phyloP scores from a whole-genome alignment of 2,888 invertebrate genomes.

The Dysmachus trigonus region DNA sequence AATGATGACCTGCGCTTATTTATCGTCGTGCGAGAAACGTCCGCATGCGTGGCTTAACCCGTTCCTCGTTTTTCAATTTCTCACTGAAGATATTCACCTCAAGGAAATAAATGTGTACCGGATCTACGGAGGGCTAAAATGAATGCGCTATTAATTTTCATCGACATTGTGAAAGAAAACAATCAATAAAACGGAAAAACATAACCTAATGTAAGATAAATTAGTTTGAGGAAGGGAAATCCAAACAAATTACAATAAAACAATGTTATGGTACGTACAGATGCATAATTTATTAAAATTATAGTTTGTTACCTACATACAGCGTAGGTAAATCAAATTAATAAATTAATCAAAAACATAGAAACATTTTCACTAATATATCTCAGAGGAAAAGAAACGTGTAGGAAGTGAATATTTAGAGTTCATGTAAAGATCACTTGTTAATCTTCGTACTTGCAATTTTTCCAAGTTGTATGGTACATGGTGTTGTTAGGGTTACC shows the following conservation, averaged over 20 bases:
- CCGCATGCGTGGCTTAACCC: not conserved
- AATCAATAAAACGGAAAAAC: not conserved
- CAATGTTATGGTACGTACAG: not conserved
- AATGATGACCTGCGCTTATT: conserved; percentile 1
- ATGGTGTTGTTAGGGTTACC: too few relatives aligned
- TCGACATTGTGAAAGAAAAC: not conserved
- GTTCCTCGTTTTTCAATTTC: not conserved
- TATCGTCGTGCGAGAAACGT: not conserved
- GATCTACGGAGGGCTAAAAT: not conserved
- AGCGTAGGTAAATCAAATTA: too few relatives aligned
- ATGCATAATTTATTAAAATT: not conserved
- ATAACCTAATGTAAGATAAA: too few relatives aligned
- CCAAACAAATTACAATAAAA: not conserved
- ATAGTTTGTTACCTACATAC: too few relatives aligned
- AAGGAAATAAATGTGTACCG: not conserved
- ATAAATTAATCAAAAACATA: too few relatives aligned
- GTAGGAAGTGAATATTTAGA: too few relatives aligned
- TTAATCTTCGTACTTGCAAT: too few relatives aligned
- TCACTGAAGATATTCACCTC: not conserved
- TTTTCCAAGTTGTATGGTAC: too few relatives aligned
- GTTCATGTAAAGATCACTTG: too few relatives aligned
- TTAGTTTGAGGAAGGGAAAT: not conserved
- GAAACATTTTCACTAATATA: too few relatives aligned
- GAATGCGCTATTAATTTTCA: not conserved
- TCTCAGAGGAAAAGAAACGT: too few relatives aligned